Percentiles rank a stretch among this genome's conserved stretches.
These are phyloP conservation scores for Diaperis boleti DNA, from an alignment of 2,888 invertebrate species.

Conservation along the genomic window DNA sequence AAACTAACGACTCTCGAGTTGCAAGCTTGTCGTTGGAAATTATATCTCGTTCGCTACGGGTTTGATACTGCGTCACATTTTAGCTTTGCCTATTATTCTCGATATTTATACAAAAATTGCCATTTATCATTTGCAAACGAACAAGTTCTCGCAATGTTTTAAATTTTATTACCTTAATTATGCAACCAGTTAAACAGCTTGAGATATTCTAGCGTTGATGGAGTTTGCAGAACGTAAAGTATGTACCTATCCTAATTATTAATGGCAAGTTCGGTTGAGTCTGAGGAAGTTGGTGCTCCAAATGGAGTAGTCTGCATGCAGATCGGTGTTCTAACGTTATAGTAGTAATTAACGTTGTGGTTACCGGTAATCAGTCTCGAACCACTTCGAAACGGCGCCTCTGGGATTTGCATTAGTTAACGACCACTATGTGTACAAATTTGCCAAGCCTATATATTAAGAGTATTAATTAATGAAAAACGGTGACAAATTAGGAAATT, in stretches of 20 bases:
- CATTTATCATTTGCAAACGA: neutral
- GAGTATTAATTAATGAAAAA: slow-evolving; percentile 26
- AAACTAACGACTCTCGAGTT: slow-evolving; percentile 65
- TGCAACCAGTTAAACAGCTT: neutral
- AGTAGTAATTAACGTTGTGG: slow-evolving; percentile 64
- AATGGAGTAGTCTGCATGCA: slow-evolving; percentile 55
- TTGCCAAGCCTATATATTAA: slow-evolving; percentile 27
- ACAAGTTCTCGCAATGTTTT: neutral
- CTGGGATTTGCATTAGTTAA: slow-evolving; percentile 39
- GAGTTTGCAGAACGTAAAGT: too few relatives aligned
- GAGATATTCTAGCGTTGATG: neutral
- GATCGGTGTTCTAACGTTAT: slow-evolving; percentile 61
- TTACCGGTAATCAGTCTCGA: slow-evolving; percentile 64
- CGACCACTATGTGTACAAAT: slow-evolving; percentile 30
- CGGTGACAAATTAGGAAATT: neutral
- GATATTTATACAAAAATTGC: neutral
- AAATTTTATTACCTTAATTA: neutral
- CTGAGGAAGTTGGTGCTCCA: slow-evolving; percentile 15
- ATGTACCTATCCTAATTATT: neutral
- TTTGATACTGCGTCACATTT: slow-evolving; percentile 42
- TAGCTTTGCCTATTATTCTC: slow-evolving; percentile 16
- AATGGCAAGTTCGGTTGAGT: neutral
- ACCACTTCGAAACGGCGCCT: slow-evolving; percentile 49
- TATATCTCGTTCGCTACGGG: slow-evolving; percentile 54
- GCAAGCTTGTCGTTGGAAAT: slow-evolving; percentile 59